These are phyloP conservation scores for Axis porcinus DNA, from an alignment of 2,113 vertebrate genomes.

Conservation along the genomic window DNA sequence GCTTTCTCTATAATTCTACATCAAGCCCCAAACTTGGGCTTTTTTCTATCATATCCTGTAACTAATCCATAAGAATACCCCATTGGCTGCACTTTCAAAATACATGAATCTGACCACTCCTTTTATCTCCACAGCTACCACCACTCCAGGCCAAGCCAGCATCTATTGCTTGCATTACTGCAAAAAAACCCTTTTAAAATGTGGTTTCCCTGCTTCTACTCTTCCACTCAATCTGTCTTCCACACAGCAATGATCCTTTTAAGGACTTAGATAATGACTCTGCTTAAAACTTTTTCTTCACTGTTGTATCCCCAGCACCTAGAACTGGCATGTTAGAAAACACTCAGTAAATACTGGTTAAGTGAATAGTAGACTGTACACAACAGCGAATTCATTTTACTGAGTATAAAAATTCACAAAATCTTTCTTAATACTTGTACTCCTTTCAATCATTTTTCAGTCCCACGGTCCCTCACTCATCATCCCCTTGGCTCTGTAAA, in stretches of 20 bases:
- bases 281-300: constrained; percentile 10
- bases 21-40: not conserved
- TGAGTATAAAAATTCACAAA: not conserved
- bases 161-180: not conserved
- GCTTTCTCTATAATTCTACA: not conserved
- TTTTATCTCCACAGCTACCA: not conserved
- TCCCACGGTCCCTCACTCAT: not conserved
- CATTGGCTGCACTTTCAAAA: not conserved
- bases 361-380: not conserved
- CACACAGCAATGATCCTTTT: not conserved
- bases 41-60: not conserved
- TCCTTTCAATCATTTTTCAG: not conserved
- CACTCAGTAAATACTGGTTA: not conserved
- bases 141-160: not conserved
- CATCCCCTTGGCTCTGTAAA: not conserved
- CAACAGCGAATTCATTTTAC: not conserved
- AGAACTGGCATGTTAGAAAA: not conserved
- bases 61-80: not conserved
- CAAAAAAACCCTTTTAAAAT: not conserved
- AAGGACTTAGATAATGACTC: not conserved
- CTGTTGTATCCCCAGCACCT: not conserved
- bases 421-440: not conserved
- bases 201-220: not conserved
- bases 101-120: not conserved
- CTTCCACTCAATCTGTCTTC: not conserved